Percentiles rank a stretch among this genome's conserved stretches.
These are phyloP conservation scores for Branchinecta sandiegonensis DNA, from an alignment of 2,888 invertebrate species.

Conservation along the genomic window DNA sequence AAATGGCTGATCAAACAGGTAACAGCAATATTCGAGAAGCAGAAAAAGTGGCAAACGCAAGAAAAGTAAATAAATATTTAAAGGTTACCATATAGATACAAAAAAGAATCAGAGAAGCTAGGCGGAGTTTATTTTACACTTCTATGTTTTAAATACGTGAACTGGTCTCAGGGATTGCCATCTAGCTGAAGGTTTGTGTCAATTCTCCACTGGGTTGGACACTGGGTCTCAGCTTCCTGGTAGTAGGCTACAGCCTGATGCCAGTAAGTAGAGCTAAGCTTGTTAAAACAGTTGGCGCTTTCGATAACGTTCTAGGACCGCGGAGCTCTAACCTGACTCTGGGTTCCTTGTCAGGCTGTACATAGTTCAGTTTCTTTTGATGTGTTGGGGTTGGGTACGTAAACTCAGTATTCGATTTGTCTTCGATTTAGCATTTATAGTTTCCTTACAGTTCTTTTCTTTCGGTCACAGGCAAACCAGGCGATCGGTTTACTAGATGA, in stretches of 20 bases:
- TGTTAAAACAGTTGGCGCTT: neutral
- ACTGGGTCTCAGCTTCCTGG: constrained; percentile 8
- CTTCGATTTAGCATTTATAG: too few relatives aligned
- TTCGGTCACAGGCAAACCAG: neutral
- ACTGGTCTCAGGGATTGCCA: neutral
- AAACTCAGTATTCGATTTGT: too few relatives aligned
- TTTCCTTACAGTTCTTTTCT: neutral
- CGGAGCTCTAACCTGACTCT: too few relatives aligned
- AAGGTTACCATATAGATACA: too few relatives aligned
- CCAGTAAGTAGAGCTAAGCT: neutral
- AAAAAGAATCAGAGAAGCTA: neutral
- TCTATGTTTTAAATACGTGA: neutral
- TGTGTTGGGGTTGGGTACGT: too few relatives aligned
- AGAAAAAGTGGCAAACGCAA: too few relatives aligned
- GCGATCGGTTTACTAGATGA: neutral
- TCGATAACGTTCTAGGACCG: too few relatives aligned
- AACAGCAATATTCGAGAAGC: too few relatives aligned
- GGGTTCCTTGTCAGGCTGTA: too few relatives aligned
- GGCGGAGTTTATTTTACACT: neutral
- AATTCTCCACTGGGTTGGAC: neutral
- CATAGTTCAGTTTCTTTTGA: too few relatives aligned
- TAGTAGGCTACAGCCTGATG: neutral
- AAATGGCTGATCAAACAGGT: too few relatives aligned
- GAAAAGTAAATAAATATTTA: too few relatives aligned
- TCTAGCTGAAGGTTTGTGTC: neutral